Base-by-base conservation (phyloP, 1,140 invertebrate species). In the Chionoecetes opilio region DNA sequence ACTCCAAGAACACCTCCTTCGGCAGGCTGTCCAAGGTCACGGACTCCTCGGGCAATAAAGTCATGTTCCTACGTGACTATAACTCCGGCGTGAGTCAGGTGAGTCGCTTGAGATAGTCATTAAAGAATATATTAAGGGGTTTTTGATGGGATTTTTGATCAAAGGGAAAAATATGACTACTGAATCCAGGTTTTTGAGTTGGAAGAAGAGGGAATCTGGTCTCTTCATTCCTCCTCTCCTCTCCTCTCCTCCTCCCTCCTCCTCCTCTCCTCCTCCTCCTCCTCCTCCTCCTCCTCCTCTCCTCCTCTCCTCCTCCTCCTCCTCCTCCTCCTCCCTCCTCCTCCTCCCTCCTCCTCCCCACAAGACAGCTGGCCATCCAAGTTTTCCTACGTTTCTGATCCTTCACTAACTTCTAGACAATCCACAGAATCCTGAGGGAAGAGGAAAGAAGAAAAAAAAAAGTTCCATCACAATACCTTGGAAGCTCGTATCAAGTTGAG, bases 1-100 rank as follows among this genome's bases (percentile, higher is more conserved):
- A 99, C 97, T 99, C 98, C 31, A 99, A 99, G 97, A 99, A 99
- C 96, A 99, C 99, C 2, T 99, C 98, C 96, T 99, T 99, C 96
- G 99, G 99, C 0, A 99, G 99, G 97, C 97, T 99, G 32, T 99
- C 98, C 0, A 99, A 98, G 3, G 98, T 99, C 0, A 99, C 98
- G 0, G 99, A 99, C 97, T 98, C 98, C 88, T 98, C 98, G 26
- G 99, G 99, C 26, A 99, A 99, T 97, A 99, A 99, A 97, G 98
- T 99, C 96, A 98, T 99, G 96, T 98, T 99, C 96, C 97, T 99
- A 26, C 97, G 99, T 89, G 99, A 99, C 97, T 99, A 99, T 96
- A 98, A 95, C 32, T 97, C 97, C 26, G 96, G 97, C 93, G 97
- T 98, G 0, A 99, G 98, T 96, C 99, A 99, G 6, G 99, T 99